Percentiles rank a stretch among this genome's conserved stretches.
phyloP scores from a whole-genome alignment of 2,888 invertebrate species.

The Zaprionus bogoriensis region DNA sequence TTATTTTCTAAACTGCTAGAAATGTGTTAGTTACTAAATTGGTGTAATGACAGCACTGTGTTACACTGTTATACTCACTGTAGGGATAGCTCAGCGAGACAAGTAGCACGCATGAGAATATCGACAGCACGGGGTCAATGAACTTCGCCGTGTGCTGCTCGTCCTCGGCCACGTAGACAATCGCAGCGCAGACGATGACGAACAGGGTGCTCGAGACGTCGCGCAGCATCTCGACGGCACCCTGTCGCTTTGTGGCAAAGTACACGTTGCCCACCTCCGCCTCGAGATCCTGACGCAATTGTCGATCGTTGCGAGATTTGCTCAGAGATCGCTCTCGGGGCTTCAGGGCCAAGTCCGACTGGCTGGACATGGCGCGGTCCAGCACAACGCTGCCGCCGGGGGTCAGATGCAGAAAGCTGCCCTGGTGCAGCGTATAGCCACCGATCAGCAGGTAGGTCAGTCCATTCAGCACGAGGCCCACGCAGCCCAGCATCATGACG shows the following conservation, averaged over 20 bases:
- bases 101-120: constrained; percentile 88
- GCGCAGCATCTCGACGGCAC: constrained; percentile 85
- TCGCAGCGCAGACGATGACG: constrained; percentile 87
- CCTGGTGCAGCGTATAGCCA: constrained; percentile 89
- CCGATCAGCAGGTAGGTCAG: constrained; percentile 92
- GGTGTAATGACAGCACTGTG: too few species aligned
- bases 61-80: constrained; percentile 84
- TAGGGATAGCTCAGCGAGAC: constrained; percentile 91
- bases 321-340: constrained; percentile 84
- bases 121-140: constrained; percentile 89
- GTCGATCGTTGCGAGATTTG: constrained; percentile 78
- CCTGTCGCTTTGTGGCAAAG: constrained; percentile 84
- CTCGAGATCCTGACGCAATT: constrained; percentile 65
- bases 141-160: constrained; percentile 86
- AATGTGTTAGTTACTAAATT: too few species aligned
- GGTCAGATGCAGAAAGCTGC: constrained; percentile 87
- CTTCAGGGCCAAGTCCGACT: constrained; percentile 60
- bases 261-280: constrained; percentile 58
- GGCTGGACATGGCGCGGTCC: constrained; percentile 83
- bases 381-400: constrained; percentile 86
- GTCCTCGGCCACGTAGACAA: constrained; percentile 85
- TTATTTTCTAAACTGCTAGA: too few species aligned
- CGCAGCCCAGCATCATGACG: constrained; percentile 88
- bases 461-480: constrained; percentile 89
- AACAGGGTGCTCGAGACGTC: constrained; percentile 88